A percentile compares a stretch with the other conserved stretches of the same genome.
Conservation (phyloP, 2,888 invertebrate genomes). For the Cyclophora punctaria region DNA sequence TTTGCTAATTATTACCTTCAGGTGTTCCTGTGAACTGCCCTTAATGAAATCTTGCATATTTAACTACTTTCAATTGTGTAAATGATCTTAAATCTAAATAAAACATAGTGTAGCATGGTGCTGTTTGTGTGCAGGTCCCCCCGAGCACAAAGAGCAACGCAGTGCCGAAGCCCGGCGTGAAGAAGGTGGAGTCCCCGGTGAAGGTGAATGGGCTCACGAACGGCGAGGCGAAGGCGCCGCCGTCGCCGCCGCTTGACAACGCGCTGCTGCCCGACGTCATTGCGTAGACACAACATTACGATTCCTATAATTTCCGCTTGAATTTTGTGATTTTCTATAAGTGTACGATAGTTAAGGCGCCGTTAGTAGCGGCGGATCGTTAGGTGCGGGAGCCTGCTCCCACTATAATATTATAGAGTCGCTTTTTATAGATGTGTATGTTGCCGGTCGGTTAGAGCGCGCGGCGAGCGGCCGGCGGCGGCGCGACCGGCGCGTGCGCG, state of each 20-base stretch:
- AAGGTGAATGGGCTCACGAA: constrained; percentile 24
- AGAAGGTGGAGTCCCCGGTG: constrained; percentile 21
- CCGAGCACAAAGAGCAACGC: constrained; percentile 39
- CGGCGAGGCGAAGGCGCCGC: constrained; percentile 55
- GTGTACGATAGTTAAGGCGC: constrained; percentile 67
- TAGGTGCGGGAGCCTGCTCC: constrained; percentile 67
- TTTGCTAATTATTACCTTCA: too few relatives aligned
- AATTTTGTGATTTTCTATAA: constrained; percentile 74
- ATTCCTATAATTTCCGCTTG: constrained; percentile 74
- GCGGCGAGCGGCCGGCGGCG: constrained; percentile 18
- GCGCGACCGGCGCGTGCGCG: constrained; percentile 14
- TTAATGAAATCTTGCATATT: not conserved
- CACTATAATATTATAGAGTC: constrained; percentile 71
- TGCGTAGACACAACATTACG: constrained; percentile 45
- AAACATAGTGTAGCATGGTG: not conserved
- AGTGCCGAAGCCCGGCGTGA: constrained; percentile 28
- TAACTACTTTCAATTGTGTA: not conserved
- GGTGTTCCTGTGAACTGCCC: too few relatives aligned
- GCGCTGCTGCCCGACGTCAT: constrained; percentile 66
- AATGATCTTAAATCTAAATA: not conserved
- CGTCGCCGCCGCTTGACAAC: constrained; percentile 57
- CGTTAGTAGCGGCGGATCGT: constrained; percentile 54
- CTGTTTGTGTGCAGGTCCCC: constrained; percentile 33
- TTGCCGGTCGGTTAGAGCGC: constrained; percentile 37
- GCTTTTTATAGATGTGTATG: constrained; percentile 66